Evolutionary conservation across 2,797 vertebrate species (phyloP).

Genomic region (Sebastes nivosus): DNA sequence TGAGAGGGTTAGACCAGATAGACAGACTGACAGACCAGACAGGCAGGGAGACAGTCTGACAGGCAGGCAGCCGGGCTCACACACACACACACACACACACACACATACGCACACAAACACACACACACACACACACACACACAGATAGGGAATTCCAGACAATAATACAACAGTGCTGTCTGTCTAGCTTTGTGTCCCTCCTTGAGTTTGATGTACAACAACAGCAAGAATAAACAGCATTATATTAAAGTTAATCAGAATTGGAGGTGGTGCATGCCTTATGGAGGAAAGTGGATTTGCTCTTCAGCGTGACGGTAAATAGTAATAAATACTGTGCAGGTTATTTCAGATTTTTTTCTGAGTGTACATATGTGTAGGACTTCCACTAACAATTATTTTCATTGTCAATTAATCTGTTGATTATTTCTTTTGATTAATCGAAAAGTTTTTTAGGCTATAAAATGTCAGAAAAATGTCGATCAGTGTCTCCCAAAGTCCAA

Average conservation of each 20-base stretch:
- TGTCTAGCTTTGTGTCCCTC: constrained; percentile 42
- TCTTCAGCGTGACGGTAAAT: not conserved
- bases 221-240: constrained; percentile 5
- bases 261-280: not conserved
- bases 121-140: constrained; percentile 22
- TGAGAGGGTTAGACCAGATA: constrained; percentile 46
- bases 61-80: constrained; percentile 30
- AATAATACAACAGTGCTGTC: constrained; percentile 57
- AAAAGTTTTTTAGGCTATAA: no score
- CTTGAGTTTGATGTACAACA: constrained; percentile 32
- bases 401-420: no score
- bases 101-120: constrained; percentile 21
- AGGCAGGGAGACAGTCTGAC: constrained; percentile 68
- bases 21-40: constrained; percentile 71
- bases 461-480: no score
- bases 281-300: not conserved
- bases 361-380: not conserved
- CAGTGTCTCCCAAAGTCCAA: no score
- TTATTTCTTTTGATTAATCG: no score
- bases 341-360: not conserved
- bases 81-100: not conserved
- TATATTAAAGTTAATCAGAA: constrained; percentile 7
- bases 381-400: no score
- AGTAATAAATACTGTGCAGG: not conserved
- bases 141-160: constrained; percentile 62